Base-by-base conservation (phyloP, 2,888 invertebrate species). In the Agrenia bidenticulata region DNA sequence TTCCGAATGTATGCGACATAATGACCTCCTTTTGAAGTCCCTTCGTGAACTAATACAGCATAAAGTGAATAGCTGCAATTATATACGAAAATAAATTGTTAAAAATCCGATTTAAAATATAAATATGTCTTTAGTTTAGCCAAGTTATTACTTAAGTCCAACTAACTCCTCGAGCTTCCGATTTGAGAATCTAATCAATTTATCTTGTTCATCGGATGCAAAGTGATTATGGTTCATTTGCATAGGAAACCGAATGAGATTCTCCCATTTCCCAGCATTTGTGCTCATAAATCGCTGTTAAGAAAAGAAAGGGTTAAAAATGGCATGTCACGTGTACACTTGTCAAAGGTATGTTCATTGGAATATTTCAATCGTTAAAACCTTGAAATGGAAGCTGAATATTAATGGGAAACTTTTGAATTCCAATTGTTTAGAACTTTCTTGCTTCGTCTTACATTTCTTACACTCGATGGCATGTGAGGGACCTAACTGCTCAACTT, bases 351-450 rank as follows among this genome's bases (percentile, higher is more conserved):
- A 11, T 39, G 39, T 9, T 39, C 13, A 13, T 13, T 39, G 39
- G n/a, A 11, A 11, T 13, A 39, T 39, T 19, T 17, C 17, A 49
- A 11, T n/a, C 11, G 19, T 49, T 49, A n/a, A n/a, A n/a, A 51
- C 51, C 51, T 51, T 51, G 23, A 51, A 51, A 51, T 51, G 51
- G 13, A 51, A 21, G 24, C 51, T 21, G 2, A 51, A 15, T 21
- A 51, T 21, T 7, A 51, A 23, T 24, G 51, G 51, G 21, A 51
- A 15, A 21, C 21, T 19, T 23, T 21, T 4, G 4, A 51, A 51
- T 23, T 51, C 51, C 23, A 51, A 51, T 15, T 51, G 51, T 23
- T 51, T 51, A 21, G 51, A 51, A 23, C 51, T 51, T 24, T 15
- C 15, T 21, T 23, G 19, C 5, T 51, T 51, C 21, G 23, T 51